Conservation (phyloP, 2,888 invertebrate genomes). For the Cosmopolites sordidus region DNA sequence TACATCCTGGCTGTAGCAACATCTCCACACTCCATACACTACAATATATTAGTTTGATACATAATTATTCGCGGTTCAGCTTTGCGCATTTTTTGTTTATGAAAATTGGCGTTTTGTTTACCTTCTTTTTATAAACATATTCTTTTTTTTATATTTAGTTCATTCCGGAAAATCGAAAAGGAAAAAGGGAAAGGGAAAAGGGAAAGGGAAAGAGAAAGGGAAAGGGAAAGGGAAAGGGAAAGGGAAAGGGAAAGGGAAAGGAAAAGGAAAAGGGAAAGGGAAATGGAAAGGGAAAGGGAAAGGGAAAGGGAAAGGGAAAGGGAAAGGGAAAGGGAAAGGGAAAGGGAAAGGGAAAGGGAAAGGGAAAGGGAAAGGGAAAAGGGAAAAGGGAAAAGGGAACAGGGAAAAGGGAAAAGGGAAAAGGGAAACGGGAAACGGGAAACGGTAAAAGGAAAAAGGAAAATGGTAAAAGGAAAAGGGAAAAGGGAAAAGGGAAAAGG, state of each 20-base stretch:
- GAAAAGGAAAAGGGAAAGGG: background rate
- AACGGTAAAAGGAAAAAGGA: background rate
- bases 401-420: background rate
- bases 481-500: background rate
- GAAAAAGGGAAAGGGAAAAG: background rate
- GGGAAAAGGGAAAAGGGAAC: background rate
- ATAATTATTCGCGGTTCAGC: too few species aligned
- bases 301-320: background rate
- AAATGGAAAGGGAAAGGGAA: background rate
- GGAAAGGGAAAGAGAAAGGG: background rate
- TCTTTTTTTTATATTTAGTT: too few species aligned
- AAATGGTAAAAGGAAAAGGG: too few species aligned
- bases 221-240: background rate
- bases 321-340: background rate
- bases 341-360: background rate
- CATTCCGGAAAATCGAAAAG: background rate
- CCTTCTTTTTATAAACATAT: too few species aligned
- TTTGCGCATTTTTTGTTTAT: too few species aligned
- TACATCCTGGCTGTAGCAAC: too few species aligned
- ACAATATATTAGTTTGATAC: too few species aligned
- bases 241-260: background rate
- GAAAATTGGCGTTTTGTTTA: too few species aligned
- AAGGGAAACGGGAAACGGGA: background rate
- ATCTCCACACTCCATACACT: too few species aligned
- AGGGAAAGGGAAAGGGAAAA: background rate